Base-by-base conservation (phyloP, 2,797 vertebrate genomes). In the Miichthys miiuy region DNA sequence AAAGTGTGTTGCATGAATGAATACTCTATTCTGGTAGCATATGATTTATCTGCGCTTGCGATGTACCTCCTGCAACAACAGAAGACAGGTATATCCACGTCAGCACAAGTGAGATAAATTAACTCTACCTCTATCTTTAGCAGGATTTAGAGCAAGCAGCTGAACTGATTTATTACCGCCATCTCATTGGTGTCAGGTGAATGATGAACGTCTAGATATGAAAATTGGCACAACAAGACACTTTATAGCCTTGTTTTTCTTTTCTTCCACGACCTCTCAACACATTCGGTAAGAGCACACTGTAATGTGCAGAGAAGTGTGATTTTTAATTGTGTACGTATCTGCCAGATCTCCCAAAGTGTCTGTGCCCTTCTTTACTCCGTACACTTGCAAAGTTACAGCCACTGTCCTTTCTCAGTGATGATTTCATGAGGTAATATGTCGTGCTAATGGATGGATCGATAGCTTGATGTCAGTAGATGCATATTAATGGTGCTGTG, bases 61-160 rank as follows among this genome's bases (percentile, higher is more conserved):
- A 30, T 63, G 72, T 57, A 23, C 68, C 72, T 87, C 58, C 75
- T 72, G 54, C 68, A 78, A 72, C 60, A 77, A 79, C 79, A 89
- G 76, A 81, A 42, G 73, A 82, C 68, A 77, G 68, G 79, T 77
- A 64, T 51, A 55, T 80, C 75, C 84, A 81, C 48, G 50, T 88
- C 87, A 90, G 88, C 87, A 79, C 60, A 83, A 89, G 85, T 78
- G 79, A 90, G 88, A 93, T 88, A 80, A 91, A 93, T 92, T 82
- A 82, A 81, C 34, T 85, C 79, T 30, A 51, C 73, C 58, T 82
- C 85, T 81, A 80, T 84, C 77, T 89, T 91, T 86, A 86, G 76
- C 82, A 75, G 64, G 78, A 87, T 85, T 84, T 77, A 65, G 67
- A 83, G 66, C 67, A 66, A 68, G 82, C 46, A 46, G 72, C 69